phyloP scores from a whole-genome alignment of 2,797 vertebrate species.

The Xenentodon cancila region DNA sequence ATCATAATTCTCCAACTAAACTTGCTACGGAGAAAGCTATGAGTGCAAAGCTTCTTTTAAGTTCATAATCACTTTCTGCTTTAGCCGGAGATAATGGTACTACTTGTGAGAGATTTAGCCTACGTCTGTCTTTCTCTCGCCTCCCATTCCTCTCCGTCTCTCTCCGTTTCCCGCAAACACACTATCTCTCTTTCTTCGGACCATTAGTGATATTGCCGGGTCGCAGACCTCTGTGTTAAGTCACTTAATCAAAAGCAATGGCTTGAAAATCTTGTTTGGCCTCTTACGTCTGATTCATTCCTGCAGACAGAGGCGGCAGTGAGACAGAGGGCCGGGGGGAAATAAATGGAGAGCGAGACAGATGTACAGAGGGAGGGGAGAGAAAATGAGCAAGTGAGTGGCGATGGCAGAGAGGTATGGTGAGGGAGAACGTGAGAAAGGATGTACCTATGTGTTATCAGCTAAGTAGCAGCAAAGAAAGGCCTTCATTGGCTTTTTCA shows the following conservation, averaged over 20 bases:
- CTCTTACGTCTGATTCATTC: conserved; percentile 97
- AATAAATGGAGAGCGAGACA: conserved; percentile 70
- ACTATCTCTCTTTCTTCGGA: conserved; percentile 90
- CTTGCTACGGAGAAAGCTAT: conserved; percentile 74
- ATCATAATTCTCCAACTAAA: conserved; percentile 79
- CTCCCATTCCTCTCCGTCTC: conserved; percentile 36
- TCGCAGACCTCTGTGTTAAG: conserved; percentile 94
- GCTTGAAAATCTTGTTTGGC: conserved; percentile 99
- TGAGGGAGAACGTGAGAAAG: conserved; percentile 46
- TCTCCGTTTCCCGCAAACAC: conserved; percentile 78
- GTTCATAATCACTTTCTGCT: conserved; percentile 85
- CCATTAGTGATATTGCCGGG: conserved; percentile 98
- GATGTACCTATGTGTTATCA: conserved; percentile 94
- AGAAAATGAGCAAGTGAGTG: conserved; percentile 62
- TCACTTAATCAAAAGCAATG: conserved; percentile 99
- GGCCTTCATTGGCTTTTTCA: conserved; percentile 87
- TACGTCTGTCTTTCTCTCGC: conserved; percentile 48
- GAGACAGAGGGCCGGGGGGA: conserved; percentile 69
- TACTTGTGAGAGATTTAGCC: conserved; percentile 78
- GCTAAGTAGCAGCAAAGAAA: conserved; percentile 96
- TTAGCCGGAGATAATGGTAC: conserved; percentile 91
- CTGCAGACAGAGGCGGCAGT: conserved; percentile 91
- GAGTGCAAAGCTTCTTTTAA: conserved; percentile 77
- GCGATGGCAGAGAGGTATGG: conserved; percentile 64
- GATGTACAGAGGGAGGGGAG: conserved; percentile 60